Base-by-base conservation (phyloP, 2,797 vertebrate species). In the Anolis apletophallus region DNA sequence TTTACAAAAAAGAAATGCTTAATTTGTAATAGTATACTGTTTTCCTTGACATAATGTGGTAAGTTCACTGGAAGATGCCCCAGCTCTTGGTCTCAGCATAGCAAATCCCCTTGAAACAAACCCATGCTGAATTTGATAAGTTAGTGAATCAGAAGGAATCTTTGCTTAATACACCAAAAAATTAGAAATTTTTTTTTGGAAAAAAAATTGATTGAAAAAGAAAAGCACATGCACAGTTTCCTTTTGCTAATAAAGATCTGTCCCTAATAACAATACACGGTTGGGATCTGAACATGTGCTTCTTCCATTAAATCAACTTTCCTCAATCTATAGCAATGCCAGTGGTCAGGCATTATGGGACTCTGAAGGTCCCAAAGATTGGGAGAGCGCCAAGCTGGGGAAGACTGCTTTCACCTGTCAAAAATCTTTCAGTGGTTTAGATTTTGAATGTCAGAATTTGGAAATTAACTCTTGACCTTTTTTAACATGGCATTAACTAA, bases 121-220 rank as follows among this genome's bases (percentile, higher is more conserved):
- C 12, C 12, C 61, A 61, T 73, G 55, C 55, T 80, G 88, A 94
- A 96, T 96, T 95, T 95, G 94, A 96, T 97, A 96, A 97, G 95
- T 96, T 97, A 94, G 95, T 95, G 71, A 64, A 90, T 16, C 46
- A 87, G 85, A 88, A 55, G 0, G 83, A 12, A 32, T 46, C 1
- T 6, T 16, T 82, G 71, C 59, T 84, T 14, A 69, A 83, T 87
- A 72, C 55, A 50, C 91, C 74, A 73, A 72, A 85, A 84, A 85
- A 74, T 80, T 69, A 85, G 40, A 92, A 84, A 4, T 32, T 81
- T n/a, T n/a, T n/a, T n/a, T n/a, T n/a, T 21, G 6, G 5, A 46
- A 46, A 46, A 85, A 81, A 93, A 64, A 29, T 64, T 5, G 29
- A 1, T 29, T 91, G 29, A 73, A 57, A 87, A 64, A 55, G 86